Evolutionary conservation across 2,888 invertebrate genomes (phyloP).

Genomic region (Leuctra nigra): DNA sequence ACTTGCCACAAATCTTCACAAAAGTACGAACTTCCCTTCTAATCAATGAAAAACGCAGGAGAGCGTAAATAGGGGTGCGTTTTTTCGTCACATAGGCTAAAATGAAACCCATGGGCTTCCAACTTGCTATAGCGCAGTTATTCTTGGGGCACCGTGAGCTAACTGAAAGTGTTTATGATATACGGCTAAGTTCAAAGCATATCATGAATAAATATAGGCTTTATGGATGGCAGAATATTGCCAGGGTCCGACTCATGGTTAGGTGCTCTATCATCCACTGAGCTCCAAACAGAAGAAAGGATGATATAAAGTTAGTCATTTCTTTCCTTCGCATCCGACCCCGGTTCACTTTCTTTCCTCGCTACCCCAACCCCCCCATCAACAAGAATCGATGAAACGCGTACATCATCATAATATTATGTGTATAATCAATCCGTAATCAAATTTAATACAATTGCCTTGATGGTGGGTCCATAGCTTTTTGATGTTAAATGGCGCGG

Average conservation of each 20-base stretch:
- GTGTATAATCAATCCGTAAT: conserved; percentile 37
- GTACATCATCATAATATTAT: conserved; percentile 32
- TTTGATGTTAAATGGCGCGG: conserved; percentile 36
- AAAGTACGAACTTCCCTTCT: no score
- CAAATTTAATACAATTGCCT: conserved; percentile 37
- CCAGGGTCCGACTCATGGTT: conserved; percentile 1
- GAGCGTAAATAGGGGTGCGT: no score
- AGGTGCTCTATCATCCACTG: conserved; percentile 15
- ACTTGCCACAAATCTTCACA: no score
- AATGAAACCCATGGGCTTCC: no score
- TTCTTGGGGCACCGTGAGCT: no score
- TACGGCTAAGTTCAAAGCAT: not conserved
- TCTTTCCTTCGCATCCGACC: conserved; percentile 1
- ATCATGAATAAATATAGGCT: conserved; percentile 10
- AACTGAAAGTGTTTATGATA: conserved; percentile 18
- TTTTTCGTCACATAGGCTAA: no score
- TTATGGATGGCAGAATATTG: conserved; percentile 8
- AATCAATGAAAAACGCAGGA: no score
- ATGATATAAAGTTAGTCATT: conserved; percentile 16
- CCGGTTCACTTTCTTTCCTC: not conserved
- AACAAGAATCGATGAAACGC: conserved; percentile 22
- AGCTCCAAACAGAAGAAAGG: conserved; percentile 13
- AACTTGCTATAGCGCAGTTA: no score
- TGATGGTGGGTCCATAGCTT: conserved; percentile 33
- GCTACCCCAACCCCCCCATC: conserved; percentile 3